phyloP scores from a whole-genome alignment of 2,797 vertebrate genomes.

The Onychomys leucogaster region DNA sequence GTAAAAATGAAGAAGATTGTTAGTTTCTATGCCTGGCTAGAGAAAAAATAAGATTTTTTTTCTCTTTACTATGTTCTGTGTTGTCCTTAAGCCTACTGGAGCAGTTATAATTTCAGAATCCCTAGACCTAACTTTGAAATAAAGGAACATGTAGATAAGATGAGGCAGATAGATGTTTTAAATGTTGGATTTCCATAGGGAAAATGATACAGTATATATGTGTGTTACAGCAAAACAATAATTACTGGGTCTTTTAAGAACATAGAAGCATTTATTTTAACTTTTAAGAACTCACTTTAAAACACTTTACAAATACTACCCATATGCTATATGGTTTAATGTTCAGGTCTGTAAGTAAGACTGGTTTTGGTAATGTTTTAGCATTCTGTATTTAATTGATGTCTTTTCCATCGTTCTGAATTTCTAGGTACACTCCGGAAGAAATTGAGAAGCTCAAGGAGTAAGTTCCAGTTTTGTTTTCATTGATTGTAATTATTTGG shows the following conservation, averaged over 20 bases:
- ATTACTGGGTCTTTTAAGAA: background rate
- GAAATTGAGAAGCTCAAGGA: slow-evolving; percentile 98
- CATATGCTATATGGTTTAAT: slow-evolving; percentile 39
- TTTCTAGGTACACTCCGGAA: slow-evolving; percentile 94
- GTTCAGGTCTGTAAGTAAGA: slow-evolving; percentile 56
- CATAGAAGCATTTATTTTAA: slow-evolving; percentile 24
- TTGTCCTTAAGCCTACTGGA: slow-evolving; percentile 49
- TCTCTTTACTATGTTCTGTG: background rate
- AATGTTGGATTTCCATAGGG: slow-evolving; percentile 62
- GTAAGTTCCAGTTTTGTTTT: slow-evolving; percentile 89
- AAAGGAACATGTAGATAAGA: background rate
- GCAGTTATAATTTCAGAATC: background rate
- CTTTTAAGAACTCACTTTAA: slow-evolving; percentile 59
- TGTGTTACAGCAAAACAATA: slow-evolving; percentile 47
- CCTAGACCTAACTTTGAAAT: slow-evolving; percentile 45
- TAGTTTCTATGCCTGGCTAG: background rate
- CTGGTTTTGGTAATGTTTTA: slow-evolving; percentile 47
- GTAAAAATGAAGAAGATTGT: background rate
- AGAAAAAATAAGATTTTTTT: slow-evolving; percentile 17
- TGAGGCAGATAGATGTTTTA: slow-evolving; percentile 44
- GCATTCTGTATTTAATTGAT: slow-evolving; percentile 72
- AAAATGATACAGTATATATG: slow-evolving; percentile 3
- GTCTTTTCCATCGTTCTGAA: slow-evolving; percentile 66
- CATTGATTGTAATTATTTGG: slow-evolving; percentile 52
- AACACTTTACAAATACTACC: slow-evolving; percentile 57